Evolutionary conservation across 2,888 invertebrate genomes (phyloP), one percentile per base, ranked within the genome.

Genomic region (Tenthredo mesomela): DNA sequence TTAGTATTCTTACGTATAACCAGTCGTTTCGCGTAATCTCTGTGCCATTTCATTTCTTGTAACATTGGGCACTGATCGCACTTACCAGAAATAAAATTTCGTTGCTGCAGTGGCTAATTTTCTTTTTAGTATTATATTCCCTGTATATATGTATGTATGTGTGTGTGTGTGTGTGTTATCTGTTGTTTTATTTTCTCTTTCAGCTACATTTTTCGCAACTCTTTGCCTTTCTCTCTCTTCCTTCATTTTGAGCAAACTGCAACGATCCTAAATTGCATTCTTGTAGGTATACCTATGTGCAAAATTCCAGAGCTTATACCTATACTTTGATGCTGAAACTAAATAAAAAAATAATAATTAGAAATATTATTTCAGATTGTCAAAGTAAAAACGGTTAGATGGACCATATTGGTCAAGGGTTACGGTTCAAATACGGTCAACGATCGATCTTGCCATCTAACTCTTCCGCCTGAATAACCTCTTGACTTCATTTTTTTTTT

Each of bases 401-500:
- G 29, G 29, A n/a, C 67, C 40, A 4, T 47, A 4, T 47, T 37
- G 43, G 47, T 67, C 70, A 21, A 50, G 80, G 61, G 78, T 82
- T 43, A 65, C 65, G 82, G 65, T 82, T 82, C 40, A 82, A 82
- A 43, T 43, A 67, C 82, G 47, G 18, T 29, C n/a, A 43, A 12
- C 82, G 67, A 82, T 70, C 82, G 82, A 82, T 82, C 82, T 82
- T 70, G 7, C 82, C 70, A 50, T 82, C 82, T 18, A 43, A 70
- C 82, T 82, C 82, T 70, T 67, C 37, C 67, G 80, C 61, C 80
- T 40, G 40, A 67, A 47, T 65, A 82, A 82, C 65, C 47, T 65
- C 82, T 43, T 37, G 70, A 82, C 65, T 67, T 47, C 67, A 80
- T 80, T 80, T 80, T 80, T n/a, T n/a, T n/a, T n/a, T n/a, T n/a